Evolutionary conservation across 2,113 vertebrate species (phyloP).

Genomic region (Orthochromis indermauri): DNA sequence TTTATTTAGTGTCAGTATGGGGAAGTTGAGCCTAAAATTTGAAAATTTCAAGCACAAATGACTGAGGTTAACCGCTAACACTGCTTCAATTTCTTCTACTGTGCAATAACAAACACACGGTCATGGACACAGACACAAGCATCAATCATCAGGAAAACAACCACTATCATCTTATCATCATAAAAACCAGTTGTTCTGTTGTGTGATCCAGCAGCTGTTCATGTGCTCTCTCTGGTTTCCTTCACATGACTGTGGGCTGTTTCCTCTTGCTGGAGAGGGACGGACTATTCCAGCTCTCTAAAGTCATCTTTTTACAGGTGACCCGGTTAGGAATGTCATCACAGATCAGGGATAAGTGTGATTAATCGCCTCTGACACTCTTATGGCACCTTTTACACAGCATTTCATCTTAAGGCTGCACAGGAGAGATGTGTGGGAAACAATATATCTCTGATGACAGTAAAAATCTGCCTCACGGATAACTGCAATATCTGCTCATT

Average conservation of each 20-base stretch:
- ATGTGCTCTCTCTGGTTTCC: not conserved
- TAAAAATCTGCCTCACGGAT: slow-evolving; percentile 3
- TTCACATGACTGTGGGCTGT: not conserved
- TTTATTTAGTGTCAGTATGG: slow-evolving; percentile 36
- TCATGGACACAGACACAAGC: not conserved
- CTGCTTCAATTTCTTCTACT: not conserved
- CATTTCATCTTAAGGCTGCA: slow-evolving; percentile 32
- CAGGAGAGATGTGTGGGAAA: slow-evolving; percentile 36
- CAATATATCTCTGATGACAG: slow-evolving; percentile 19
- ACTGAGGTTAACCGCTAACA: slow-evolving; percentile 17
- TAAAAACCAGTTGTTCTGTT: not conserved
- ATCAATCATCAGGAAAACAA: slow-evolving; percentile 9
- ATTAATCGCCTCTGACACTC: slow-evolving; percentile 38
- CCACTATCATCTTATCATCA: not conserved
- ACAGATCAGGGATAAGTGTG: slow-evolving; percentile 44
- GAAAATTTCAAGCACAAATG: slow-evolving; percentile 15
- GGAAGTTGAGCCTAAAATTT: slow-evolving; percentile 10
- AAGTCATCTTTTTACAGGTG: slow-evolving; percentile 32
- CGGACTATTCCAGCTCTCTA: not conserved
- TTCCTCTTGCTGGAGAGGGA: not conserved
- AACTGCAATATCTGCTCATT: slow-evolving; percentile 21
- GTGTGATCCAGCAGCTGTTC: not conserved
- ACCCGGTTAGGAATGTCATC: slow-evolving; percentile 36
- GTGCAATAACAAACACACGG: not conserved
- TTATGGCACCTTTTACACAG: slow-evolving; percentile 22